Evolutionary conservation across 1,140 invertebrate genomes (phyloP).

Genomic region (Diachasmimorpha longicaudata): DNA sequence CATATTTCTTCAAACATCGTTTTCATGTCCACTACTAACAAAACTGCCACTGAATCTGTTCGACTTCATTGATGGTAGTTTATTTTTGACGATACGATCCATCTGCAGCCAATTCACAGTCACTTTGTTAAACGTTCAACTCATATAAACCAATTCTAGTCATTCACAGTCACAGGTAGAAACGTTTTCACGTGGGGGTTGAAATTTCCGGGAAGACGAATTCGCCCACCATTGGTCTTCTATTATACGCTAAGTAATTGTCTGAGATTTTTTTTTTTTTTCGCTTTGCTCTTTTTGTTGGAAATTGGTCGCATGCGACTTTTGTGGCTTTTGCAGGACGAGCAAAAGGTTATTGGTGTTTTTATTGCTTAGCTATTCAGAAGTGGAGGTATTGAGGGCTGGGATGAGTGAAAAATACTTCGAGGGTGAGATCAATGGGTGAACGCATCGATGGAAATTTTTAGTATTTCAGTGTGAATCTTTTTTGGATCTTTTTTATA

Average conservation of each 20-base stretch:
- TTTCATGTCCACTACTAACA: not conserved
- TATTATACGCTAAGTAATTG: conserved; percentile 62
- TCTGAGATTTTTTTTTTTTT: conserved; percentile 32
- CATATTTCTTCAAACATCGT: not conserved
- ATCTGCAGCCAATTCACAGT: conserved; percentile 46
- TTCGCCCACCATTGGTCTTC: conserved; percentile 37
- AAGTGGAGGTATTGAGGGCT: not conserved
- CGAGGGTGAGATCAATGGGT: not conserved
- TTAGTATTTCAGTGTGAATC: not conserved
- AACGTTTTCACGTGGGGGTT: not conserved
- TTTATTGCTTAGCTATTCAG: conserved; percentile 43
- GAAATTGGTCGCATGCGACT: conserved; percentile 45
- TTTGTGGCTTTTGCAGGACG: conserved; percentile 51
- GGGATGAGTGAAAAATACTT: not conserved
- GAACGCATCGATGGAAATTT: not conserved
- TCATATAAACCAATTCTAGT: not conserved
- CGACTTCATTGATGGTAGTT: conserved; percentile 56
- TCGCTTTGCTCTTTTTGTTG: conserved; percentile 34
- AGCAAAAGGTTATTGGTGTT: conserved; percentile 54
- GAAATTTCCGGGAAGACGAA: not conserved
- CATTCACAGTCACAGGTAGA: not conserved
- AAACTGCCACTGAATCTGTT: conserved; percentile 44
- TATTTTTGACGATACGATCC: conserved; percentile 53
- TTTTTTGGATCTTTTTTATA: too few relatives aligned
- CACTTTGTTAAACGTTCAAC: conserved; percentile 43